Evolutionary conservation across 2,888 invertebrate genomes (phyloP).

Genomic region (Lepidocyrtoides sp.): DNA sequence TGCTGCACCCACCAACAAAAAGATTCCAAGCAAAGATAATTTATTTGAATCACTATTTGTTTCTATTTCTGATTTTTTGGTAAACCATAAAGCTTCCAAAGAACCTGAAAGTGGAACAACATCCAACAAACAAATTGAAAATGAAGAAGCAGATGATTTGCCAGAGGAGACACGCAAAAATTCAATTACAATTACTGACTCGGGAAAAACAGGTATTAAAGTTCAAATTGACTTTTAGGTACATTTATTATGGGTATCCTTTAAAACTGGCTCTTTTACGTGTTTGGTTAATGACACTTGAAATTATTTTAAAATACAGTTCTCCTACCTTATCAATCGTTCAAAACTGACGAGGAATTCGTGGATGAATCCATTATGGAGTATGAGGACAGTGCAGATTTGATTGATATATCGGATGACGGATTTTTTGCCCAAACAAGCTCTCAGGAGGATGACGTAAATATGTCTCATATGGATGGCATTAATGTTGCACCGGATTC

Average conservation of each 20-base stretch:
- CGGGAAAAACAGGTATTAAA: conserved; percentile 49
- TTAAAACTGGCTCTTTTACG: no score
- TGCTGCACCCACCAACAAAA: background rate
- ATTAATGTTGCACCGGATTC: background rate
- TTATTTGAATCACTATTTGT: no score
- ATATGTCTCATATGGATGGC: background rate
- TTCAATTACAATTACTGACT: conserved; percentile 45
- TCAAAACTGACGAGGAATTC: conserved; percentile 39
- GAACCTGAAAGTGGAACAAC: background rate
- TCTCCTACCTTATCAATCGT: conserved; percentile 44
- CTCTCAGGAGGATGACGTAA: background rate
- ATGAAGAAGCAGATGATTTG: background rate
- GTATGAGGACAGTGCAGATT: conserved; percentile 28
- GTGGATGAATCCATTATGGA: conserved; percentile 62
- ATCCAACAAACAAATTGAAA: background rate
- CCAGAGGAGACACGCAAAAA: background rate
- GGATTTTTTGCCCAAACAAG: conserved; percentile 13
- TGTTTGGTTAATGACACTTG: no score
- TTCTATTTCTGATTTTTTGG: no score
- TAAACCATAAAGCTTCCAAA: background rate
- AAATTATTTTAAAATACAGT: no score
- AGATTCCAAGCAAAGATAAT: no score
- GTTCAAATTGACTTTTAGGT: no score
- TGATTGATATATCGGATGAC: conserved; percentile 34
- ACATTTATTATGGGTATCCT: no score